Conservation (phyloP, 1,140 invertebrate genomes). For the Kradibia gibbosae region DNA sequence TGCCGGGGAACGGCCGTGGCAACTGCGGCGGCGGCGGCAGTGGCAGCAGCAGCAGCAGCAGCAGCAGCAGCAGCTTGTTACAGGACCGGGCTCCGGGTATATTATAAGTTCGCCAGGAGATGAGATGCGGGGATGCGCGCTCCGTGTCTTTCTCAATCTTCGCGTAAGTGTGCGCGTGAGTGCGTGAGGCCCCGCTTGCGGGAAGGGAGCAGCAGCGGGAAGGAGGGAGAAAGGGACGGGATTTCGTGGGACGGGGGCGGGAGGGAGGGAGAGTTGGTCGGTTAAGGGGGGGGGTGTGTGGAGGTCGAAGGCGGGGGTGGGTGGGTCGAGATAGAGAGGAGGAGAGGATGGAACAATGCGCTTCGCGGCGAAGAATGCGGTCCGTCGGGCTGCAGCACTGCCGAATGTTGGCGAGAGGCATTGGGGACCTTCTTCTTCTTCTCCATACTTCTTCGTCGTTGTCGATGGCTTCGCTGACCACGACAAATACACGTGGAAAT, state of each 20-base stretch:
- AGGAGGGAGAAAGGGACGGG: constrained; percentile 12
- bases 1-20: constrained; percentile 52
- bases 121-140: constrained; percentile 24
- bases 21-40: neutral
- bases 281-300: neutral
- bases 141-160: too few relatives aligned
- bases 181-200: too few relatives aligned
- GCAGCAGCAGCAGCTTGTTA: constrained; percentile 59
- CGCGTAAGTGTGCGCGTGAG: too few relatives aligned
- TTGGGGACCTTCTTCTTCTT: constrained; percentile 32
- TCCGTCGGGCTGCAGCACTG: constrained; percentile 62
- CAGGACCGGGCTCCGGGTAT: constrained; percentile 51
- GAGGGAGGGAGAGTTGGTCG: constrained; percentile 42
- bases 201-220: too few relatives aligned
- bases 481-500: constrained; percentile 68
- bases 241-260: constrained; percentile 47
- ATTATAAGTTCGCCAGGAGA: neutral
- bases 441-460: constrained; percentile 45
- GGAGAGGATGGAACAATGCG: constrained; percentile 68
- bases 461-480: constrained; percentile 40
- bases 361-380: constrained; percentile 71
- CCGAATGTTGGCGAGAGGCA: constrained; percentile 36
- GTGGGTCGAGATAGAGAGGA: constrained; percentile 53
- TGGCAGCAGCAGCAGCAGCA: constrained; percentile 52
- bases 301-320: constrained; percentile 16